Evolutionary conservation across 2,797 vertebrate genomes (phyloP).

Genomic region (Hydrocynus forskahlii): DNA sequence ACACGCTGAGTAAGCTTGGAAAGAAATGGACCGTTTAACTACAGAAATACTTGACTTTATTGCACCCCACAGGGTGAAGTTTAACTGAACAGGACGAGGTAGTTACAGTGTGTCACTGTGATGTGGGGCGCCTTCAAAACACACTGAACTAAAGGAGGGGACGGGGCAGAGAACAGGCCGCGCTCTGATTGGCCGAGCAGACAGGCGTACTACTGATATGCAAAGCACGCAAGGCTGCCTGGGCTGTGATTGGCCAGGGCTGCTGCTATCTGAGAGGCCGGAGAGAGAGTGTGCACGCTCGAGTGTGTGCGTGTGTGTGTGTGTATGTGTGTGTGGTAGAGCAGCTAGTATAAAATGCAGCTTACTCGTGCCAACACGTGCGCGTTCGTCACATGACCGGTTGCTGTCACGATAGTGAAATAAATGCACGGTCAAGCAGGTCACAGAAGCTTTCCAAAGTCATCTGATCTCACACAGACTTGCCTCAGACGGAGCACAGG

Average conservation of each 20-base stretch:
- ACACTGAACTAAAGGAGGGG: constrained; percentile 21
- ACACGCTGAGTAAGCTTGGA: constrained; percentile 27
- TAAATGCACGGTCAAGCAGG: constrained; percentile 50
- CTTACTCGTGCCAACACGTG: constrained; percentile 67
- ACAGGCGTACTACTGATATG: constrained; percentile 55
- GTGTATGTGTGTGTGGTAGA: constrained; percentile 34
- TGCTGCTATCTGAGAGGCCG: constrained; percentile 71
- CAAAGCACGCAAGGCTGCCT: constrained; percentile 48
- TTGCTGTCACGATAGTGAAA: constrained; percentile 49
- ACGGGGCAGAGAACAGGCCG: not conserved
- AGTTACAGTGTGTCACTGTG: constrained; percentile 21
- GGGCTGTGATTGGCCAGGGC: constrained; percentile 69
- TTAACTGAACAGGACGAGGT: constrained; percentile 38
- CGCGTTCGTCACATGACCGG: constrained; percentile 72
- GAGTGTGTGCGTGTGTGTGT: not conserved
- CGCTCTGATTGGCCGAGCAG: constrained; percentile 39
- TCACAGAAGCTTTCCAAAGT: constrained; percentile 54
- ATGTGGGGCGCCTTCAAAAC: constrained; percentile 20
- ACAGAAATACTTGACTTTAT: constrained; percentile 40
- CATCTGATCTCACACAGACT: constrained; percentile 54
- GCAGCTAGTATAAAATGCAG: constrained; percentile 35
- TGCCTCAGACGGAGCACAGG: constrained; percentile 19
- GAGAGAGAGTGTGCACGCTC: constrained; percentile 22
- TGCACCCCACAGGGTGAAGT: constrained; percentile 37
- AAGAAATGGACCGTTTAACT: constrained; percentile 45